phyloP scores from a whole-genome alignment of 2,113 vertebrate genomes.

The Oryzias melastigma region DNA sequence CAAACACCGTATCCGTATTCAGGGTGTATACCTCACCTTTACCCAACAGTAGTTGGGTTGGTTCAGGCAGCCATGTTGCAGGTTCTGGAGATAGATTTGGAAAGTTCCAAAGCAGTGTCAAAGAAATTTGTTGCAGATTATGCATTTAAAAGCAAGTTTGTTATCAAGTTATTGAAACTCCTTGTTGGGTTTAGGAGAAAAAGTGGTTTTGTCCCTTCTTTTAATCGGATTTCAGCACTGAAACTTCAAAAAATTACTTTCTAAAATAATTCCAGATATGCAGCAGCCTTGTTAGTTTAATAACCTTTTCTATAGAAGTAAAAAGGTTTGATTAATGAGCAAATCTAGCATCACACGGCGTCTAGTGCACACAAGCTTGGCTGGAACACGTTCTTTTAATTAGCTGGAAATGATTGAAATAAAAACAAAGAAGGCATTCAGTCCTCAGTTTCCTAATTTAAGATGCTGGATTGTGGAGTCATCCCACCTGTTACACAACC shows the following conservation, averaged over 20 bases:
- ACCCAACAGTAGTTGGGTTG: too few relatives aligned
- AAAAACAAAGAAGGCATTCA: constrained; percentile 54
- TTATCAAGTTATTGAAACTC: too few relatives aligned
- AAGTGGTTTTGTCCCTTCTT: too few relatives aligned
- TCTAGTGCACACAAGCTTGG: not conserved
- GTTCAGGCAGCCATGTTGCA: too few relatives aligned
- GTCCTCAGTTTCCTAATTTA: not conserved
- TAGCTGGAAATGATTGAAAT: constrained; percentile 15
- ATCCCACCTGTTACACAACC: constrained; percentile 63
- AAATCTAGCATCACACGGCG: not conserved
- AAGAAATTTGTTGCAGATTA: too few relatives aligned
- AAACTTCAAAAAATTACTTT: constrained; percentile 15
- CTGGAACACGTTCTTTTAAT: constrained; percentile 16
- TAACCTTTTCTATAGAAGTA: constrained; percentile 7
- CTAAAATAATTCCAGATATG: constrained; percentile 1
- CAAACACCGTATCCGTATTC: too few relatives aligned
- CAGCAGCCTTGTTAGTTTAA: constrained; percentile 18
- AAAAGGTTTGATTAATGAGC: not conserved
- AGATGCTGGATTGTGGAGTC: constrained; percentile 24
- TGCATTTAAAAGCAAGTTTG: too few relatives aligned
- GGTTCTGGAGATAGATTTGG: too few relatives aligned
- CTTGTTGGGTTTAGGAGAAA: too few relatives aligned
- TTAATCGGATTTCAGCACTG: not conserved
- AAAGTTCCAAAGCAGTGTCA: too few relatives aligned
- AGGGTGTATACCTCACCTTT: too few relatives aligned